A percentile compares a stretch with the other conserved stretches of the same genome.
Evolutionary conservation across 2,888 invertebrate species (phyloP).

Genomic region (Sphinx pinastri): DNA sequence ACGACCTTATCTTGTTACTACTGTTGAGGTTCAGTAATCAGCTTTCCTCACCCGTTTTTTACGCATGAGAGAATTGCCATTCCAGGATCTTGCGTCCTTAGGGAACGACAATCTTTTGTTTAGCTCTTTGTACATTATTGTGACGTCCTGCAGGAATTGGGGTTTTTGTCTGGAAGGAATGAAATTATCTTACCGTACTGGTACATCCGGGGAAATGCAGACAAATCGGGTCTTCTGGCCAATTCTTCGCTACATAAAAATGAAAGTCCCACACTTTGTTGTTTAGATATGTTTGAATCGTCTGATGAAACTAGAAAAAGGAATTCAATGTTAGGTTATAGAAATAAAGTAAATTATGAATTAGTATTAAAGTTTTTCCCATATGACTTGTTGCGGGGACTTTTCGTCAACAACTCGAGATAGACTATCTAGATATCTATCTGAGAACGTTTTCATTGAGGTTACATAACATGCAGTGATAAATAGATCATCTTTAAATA

Average conservation of each 20-base stretch:
- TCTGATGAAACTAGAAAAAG: conserved; percentile 92
- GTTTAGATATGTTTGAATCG: conserved; percentile 93
- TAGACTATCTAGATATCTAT: too few relatives aligned
- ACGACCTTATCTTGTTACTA: neutral
- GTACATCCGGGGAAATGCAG: conserved; percentile 95
- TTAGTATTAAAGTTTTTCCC: neutral
- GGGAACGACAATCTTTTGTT: neutral
- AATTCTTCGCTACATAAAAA: conserved; percentile 94
- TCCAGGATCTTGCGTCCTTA: neutral
- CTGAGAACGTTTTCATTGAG: too few relatives aligned
- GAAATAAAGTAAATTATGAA: neutral
- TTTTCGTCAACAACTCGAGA: too few relatives aligned
- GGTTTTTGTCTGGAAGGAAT: neutral
- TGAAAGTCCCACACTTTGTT: conserved; percentile 95
- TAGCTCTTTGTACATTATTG: neutral
- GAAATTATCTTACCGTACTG: conserved; percentile 86
- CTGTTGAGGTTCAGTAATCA: neutral
- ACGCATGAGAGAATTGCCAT: neutral
- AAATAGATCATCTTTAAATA: neutral
- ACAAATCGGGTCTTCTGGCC: conserved; percentile 93
- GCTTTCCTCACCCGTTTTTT: neutral
- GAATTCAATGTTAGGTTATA: neutral
- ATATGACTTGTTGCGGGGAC: too few relatives aligned
- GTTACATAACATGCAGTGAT: too few relatives aligned
- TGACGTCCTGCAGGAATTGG: neutral